Evolutionary conservation across 2,888 invertebrate genomes (phyloP).

Genomic region (Crioceris asparagi): DNA sequence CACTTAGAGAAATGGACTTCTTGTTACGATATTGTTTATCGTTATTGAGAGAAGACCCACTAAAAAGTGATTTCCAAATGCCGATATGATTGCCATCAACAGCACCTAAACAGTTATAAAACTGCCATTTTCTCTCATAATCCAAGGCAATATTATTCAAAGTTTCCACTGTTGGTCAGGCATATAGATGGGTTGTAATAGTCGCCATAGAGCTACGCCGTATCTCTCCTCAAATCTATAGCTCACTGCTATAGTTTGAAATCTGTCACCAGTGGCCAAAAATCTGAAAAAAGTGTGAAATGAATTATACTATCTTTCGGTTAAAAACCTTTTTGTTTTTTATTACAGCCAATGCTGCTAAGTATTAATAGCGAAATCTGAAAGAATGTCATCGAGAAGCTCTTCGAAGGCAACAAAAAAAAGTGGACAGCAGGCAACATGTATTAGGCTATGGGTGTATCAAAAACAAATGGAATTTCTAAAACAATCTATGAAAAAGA

Average conservation of each 20-base stretch:
- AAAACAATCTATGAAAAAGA: constrained; percentile 8
- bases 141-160: constrained; percentile 21
- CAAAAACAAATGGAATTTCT: constrained; percentile 7
- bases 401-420: constrained; percentile 9
- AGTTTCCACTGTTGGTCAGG: constrained; percentile 17
- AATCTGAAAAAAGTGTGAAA: constrained; percentile 3
- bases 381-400: constrained; percentile 6
- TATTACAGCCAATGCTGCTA: neutral
- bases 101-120: constrained; percentile 23
- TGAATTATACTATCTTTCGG: too few species aligned
- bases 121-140: constrained; percentile 24
- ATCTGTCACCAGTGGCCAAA: constrained; percentile 6
- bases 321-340: too few species aligned
- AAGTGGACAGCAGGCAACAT: constrained; percentile 8
- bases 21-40: constrained; percentile 24
- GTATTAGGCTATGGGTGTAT: constrained; percentile 7
- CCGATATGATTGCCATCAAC: too few species aligned
- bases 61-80: too few species aligned
- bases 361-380: constrained; percentile 1
- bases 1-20: too few species aligned
- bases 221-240: constrained; percentile 12
- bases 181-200: constrained; percentile 27
- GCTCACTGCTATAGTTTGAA: constrained; percentile 5
- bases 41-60: constrained; percentile 25
- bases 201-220: too few species aligned